Evolutionary conservation across 2,113 vertebrate genomes (phyloP), one percentile per base, ranked within the genome.

Genomic region (Lynx canadensis): DNA sequence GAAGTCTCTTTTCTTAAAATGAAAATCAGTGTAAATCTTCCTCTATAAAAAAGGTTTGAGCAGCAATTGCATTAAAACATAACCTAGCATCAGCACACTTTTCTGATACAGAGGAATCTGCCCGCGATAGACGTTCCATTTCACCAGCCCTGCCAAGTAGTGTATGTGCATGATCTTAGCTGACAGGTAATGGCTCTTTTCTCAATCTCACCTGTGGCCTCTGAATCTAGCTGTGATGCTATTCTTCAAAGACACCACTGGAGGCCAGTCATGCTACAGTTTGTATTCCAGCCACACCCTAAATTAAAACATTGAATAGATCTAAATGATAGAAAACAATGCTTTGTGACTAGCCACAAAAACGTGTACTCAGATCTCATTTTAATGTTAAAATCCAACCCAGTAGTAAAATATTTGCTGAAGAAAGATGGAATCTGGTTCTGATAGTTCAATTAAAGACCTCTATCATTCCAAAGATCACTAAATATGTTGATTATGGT

Each of bases 181-280:
- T 25, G 16, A 25, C 15, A 16, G 18, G 16, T 9, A 38, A 65
- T 1, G 55, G 78, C 21, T 48, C 81, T 33, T 38, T 10, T 38
- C 38, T 29, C 15, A 71, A 81, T 76, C 38, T 69, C 65, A 45
- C 7, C 48, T 65, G 68, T 10, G 8, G 85, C 88, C 88, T 94
- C 31, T 11, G 19, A 78, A 45, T 36, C 18, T 18, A 78, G 15
- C 15, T 41, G 33, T 18, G 36, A 33, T 69, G 97, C 74, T 80
- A 4, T 89, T 90, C 57, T 31, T 48, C 78, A 9, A 21, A 63
- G 38, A 38, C 5, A 87, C 98, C 98, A 95, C 98, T 95, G 23
- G 98, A 98, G 98, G 99, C 94, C 98, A 97, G 94, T 97, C 92
- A 84, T 15, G 95, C 8, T 84, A 76, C 18, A 31, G 36, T 25